phyloP scores from a whole-genome alignment of 2,888 invertebrate genomes.

The Pandemis heparana region DNA sequence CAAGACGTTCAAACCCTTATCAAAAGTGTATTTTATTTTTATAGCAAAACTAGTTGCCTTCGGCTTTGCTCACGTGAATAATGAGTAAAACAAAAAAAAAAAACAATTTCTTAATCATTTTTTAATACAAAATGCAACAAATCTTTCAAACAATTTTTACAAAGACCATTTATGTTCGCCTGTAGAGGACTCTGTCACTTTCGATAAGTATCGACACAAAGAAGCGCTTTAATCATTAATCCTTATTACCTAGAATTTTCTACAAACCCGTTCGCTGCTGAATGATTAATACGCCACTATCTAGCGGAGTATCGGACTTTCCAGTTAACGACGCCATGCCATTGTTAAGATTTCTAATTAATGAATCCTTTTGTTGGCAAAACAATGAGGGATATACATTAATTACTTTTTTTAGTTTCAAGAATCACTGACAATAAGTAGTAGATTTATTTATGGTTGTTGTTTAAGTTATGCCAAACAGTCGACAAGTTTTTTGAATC shows the following conservation, averaged over 20 bases:
- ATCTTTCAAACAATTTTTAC: no score
- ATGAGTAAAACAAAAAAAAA: no score
- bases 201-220: not conserved
- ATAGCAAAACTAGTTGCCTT: no score
- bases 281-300: constrained; percentile 41
- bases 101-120: no score
- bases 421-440: not conserved
- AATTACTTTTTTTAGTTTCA: constrained; percentile 28
- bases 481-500: no score
- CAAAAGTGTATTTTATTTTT: no score
- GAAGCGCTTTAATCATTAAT: constrained; percentile 17
- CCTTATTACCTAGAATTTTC: constrained; percentile 36
- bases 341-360: constrained; percentile 43
- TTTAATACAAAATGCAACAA: no score
- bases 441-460: not conserved
- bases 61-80: no score
- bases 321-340: constrained; percentile 37
- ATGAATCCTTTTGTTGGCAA: constrained; percentile 41
- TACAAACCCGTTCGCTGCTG: constrained; percentile 20
- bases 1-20: no score
- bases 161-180: no score
- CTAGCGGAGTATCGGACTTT: constrained; percentile 37
- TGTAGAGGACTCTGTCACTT: no score
- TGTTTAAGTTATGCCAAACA: no score
- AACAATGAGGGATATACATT: constrained; percentile 35